phyloP scores from a whole-genome alignment of 2,113 vertebrate genomes.

The Daphoenositta chrysoptera region DNA sequence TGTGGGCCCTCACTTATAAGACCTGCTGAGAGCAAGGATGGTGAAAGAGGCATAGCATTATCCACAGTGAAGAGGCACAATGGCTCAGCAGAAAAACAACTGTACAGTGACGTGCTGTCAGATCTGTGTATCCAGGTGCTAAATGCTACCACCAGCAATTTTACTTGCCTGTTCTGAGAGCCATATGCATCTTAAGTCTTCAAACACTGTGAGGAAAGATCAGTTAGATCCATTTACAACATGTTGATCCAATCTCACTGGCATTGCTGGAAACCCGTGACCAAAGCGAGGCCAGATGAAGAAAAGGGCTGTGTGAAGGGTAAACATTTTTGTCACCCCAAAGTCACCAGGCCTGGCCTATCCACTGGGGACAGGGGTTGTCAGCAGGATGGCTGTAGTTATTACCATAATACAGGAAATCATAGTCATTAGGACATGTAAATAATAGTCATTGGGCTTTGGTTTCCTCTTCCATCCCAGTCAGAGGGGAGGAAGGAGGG shows the following conservation, averaged over 20 bases:
- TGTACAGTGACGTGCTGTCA: not conserved
- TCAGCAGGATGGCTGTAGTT: not conserved
- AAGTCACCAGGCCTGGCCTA: not conserved
- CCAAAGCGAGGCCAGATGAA: not conserved
- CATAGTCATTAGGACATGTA: not conserved
- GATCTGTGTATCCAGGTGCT: not conserved
- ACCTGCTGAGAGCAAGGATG: not conserved
- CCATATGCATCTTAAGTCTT: not conserved
- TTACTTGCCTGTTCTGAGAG: not conserved
- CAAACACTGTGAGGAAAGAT: not conserved
- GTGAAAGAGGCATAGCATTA: not conserved
- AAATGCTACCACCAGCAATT: not conserved
- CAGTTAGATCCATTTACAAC: not conserved
- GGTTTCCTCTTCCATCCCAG: not conserved
- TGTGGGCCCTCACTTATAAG: not conserved
- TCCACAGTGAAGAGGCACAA: not conserved
- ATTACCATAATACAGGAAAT: not conserved
- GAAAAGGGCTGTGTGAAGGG: conserved; percentile 3
- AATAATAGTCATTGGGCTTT: not conserved
- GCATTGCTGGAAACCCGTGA: not conserved
- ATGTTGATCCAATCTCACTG: not conserved
- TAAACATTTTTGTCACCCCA: not conserved
- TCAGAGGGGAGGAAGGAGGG: not conserved
- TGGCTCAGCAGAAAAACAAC: not conserved
- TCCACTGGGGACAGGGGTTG: not conserved